Evolutionary conservation across 2,113 vertebrate genomes (phyloP).

Genomic region (Opisthocomus hoazin): DNA sequence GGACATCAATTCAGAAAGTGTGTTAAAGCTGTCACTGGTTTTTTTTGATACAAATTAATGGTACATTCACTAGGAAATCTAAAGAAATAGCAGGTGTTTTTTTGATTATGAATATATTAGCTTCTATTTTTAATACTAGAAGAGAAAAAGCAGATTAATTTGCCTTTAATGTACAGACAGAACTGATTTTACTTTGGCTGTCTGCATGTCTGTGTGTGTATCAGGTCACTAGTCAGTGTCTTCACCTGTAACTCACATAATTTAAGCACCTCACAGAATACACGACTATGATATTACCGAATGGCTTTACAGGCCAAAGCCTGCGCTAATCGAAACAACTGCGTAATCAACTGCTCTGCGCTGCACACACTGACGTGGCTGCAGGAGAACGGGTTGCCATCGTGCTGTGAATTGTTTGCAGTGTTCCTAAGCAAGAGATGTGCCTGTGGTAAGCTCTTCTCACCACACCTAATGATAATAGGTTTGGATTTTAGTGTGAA

Average conservation of each 20-base stretch:
- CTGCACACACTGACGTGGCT: neutral
- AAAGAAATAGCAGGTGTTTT: neutral
- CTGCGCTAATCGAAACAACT: neutral
- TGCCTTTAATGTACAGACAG: neutral
- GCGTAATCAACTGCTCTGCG: rapidly evolving
- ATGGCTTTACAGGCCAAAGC: neutral
- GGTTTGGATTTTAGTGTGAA: neutral
- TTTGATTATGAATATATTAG: neutral
- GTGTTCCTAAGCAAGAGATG: neutral
- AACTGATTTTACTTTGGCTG: neutral
- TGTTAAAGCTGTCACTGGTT: neutral
- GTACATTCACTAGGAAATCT: neutral
- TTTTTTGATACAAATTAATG: neutral
- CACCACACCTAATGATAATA: neutral
- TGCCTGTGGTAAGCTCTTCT: neutral
- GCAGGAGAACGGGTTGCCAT: neutral
- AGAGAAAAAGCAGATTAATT: neutral
- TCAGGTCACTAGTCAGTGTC: neutral
- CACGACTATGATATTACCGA: neutral
- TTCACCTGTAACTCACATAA: neutral
- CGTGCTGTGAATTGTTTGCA: neutral
- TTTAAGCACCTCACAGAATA: neutral
- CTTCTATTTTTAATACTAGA: neutral
- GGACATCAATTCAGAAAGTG: neutral
- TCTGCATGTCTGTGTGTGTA: neutral